Evolutionary conservation across 2,888 invertebrate genomes (phyloP), one percentile per base, ranked within the genome.

Genomic region (Pharmacophagus antenor): DNA sequence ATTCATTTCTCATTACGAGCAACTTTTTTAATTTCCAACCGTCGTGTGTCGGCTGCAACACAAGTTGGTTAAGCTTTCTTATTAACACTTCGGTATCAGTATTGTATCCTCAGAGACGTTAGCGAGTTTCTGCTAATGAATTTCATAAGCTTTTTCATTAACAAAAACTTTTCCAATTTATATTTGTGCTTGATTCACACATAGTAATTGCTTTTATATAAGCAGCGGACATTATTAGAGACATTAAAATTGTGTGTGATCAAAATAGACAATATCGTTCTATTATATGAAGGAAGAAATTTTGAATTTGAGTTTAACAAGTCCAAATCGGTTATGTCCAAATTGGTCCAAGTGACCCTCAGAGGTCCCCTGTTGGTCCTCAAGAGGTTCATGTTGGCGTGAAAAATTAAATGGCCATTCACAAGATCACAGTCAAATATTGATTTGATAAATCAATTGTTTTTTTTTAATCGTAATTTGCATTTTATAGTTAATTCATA

Each of bases 1-100:
- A 7, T 31, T 7, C 10, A 8, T 12, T 7, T 31, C 31, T 31
- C 31, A 31, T 31, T 31, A 31, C 31, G 10, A 22, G 31, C 22
- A 47, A 58, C 58, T 58, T 58, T 58, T 58, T 31, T 53, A 20
- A 53, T 53, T 58, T 58, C 58, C 53, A 48, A 47, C n/a, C 41
- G 53, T 53, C 53, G 53, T 52, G 50, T 44, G 47, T 48, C 31
- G 41, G 7, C n/a, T 42, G 37, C 37, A 41, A 58, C 53, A 37
- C 17, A 23, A 53, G 53, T 58, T 53, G 7, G 41, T 18, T 48
- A 48, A 58, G 48, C 31, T 27, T n/a, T 48, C 58, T 58, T 58
- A 58, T 58, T 53, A 58, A 53, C 58, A 53, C 47, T 48, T 51
- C 18, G 52, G 46, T 27, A 37, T 47, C 52, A 23, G 44, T 18